phyloP scores from a whole-genome alignment of 2,113 vertebrate genomes.

The Todiramphus chloris region DNA sequence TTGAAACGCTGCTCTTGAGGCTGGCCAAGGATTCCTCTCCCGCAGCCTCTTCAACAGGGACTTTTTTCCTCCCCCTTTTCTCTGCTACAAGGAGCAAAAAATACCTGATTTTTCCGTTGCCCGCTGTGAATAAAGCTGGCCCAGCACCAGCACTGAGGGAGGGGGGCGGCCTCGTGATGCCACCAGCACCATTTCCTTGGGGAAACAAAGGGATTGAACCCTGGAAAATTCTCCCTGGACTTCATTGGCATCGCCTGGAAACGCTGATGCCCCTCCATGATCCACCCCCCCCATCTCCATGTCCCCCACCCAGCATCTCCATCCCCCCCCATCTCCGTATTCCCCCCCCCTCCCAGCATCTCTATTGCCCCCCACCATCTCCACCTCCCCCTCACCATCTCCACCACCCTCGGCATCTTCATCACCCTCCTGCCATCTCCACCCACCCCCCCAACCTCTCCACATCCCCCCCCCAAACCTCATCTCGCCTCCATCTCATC shows the following conservation, averaged over 20 bases:
- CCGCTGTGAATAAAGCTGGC: rapidly evolving
- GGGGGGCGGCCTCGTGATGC: neutral
- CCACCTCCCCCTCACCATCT: no score
- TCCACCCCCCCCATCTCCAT: neutral
- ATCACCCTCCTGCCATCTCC: no score
- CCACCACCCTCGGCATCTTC: no score
- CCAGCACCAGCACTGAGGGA: rapidly evolving
- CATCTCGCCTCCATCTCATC: no score
- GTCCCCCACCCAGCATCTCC: no score
- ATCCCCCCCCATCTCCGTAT: no score
- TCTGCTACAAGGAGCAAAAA: neutral
- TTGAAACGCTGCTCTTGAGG: no score
- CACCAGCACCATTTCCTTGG: neutral
- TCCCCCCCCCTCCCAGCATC: no score
- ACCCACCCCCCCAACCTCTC: no score
- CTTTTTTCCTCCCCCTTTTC: rapidly evolving
- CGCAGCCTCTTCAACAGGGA: neutral
- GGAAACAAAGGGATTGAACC: neutral
- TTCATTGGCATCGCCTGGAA: neutral
- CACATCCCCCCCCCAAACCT: no score
- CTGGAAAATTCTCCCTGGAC: neutral
- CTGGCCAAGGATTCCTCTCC: neutral
- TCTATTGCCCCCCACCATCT: no score
- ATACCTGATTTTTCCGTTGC: neutral
- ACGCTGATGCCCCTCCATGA: rapidly evolving